phyloP scores from a whole-genome alignment of 2,888 invertebrate species.

The Drepana falcataria region DNA sequence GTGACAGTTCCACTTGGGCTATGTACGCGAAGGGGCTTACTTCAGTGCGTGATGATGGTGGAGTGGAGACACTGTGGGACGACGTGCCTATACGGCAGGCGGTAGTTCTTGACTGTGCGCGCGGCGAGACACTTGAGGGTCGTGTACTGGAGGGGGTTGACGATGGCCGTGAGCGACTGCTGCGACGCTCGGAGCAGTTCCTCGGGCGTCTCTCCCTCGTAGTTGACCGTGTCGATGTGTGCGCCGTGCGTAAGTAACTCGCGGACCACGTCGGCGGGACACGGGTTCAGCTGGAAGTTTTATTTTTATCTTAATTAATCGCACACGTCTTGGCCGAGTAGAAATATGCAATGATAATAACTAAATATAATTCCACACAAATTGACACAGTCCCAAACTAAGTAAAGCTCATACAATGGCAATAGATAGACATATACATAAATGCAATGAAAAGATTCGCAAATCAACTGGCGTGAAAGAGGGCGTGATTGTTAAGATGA shows the following conservation, averaged over 20 bases:
- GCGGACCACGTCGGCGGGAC: conserved; percentile 84
- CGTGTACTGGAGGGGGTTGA: conserved; percentile 88
- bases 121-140: conserved; percentile 93
- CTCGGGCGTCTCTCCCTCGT: conserved; percentile 86
- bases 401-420: too few relatives aligned
- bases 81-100: conserved; percentile 80
- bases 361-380: too few relatives aligned
- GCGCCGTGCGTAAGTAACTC: conserved; percentile 89
- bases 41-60: conserved; percentile 68
- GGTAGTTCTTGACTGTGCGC: conserved; percentile 85
- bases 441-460: too few relatives aligned
- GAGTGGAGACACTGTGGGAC: conserved; percentile 76
- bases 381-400: too few relatives aligned
- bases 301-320: neutral
- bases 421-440: too few relatives aligned
- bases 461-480: too few relatives aligned
- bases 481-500: too few relatives aligned
- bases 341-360: too few relatives aligned
- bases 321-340: too few relatives aligned
- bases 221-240: conserved; percentile 90
- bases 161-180: conserved; percentile 81
- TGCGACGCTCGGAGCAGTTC: conserved; percentile 78
- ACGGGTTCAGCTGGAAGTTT: conserved; percentile 74
- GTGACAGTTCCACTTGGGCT: neutral
- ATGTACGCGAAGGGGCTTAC: neutral